Evolutionary conservation across 2,113 vertebrate genomes (phyloP).

Genomic region (Pygoscelis adeliae): DNA sequence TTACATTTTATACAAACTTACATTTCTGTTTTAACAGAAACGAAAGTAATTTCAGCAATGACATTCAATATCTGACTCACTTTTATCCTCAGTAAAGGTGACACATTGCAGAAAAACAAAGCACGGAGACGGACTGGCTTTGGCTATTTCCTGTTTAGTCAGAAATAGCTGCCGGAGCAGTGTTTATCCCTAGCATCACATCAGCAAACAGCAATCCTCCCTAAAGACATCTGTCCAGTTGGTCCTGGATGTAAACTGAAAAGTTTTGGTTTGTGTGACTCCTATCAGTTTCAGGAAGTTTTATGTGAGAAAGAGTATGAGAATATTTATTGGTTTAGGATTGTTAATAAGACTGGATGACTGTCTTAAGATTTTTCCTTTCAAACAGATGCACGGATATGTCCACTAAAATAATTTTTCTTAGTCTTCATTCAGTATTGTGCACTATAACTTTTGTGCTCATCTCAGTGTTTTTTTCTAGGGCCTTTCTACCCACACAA

Average conservation of each 20-base stretch:
- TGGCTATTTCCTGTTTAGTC: constrained; percentile 7
- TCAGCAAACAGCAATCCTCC: not conserved
- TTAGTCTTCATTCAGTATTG: not conserved
- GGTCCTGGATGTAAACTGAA: not conserved
- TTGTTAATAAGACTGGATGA: not conserved
- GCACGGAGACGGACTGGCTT: not conserved
- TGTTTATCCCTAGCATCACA: not conserved
- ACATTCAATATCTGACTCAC: constrained; percentile 21
- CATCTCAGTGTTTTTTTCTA: not conserved
- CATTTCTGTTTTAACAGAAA: not conserved
- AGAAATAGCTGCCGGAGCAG: not conserved
- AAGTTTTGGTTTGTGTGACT: not conserved
- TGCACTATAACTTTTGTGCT: not conserved
- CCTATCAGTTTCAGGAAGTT: not conserved
- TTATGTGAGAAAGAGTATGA: not conserved
- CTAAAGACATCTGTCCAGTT: not conserved
- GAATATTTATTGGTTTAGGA: not conserved
- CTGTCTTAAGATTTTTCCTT: not conserved
- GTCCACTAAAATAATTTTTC: not conserved
- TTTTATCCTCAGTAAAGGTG: not conserved
- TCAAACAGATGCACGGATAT: not conserved
- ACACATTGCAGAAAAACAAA: constrained; percentile 2
- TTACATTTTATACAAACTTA: not conserved
- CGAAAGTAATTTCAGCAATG: not conserved
- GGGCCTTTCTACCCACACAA: not conserved